Percentiles rank a stretch among this genome's conserved stretches.
phyloP scores from a whole-genome alignment of 2,888 invertebrate species.

The Sycophila texana region DNA sequence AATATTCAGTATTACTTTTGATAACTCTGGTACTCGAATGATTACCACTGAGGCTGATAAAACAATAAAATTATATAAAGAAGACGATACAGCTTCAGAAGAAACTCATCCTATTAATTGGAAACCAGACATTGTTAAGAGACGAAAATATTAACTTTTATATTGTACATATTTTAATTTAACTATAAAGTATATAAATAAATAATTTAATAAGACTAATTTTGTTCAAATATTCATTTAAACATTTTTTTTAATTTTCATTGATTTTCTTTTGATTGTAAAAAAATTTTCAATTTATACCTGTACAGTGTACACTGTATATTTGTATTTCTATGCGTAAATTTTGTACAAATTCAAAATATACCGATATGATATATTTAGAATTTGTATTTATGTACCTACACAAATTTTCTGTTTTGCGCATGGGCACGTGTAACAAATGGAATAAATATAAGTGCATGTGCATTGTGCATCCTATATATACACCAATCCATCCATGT shows the following conservation, averaged over 20 bases:
- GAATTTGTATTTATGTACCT: too few species aligned
- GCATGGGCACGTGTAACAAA: too few species aligned
- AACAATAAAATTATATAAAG: slow-evolving; percentile 98
- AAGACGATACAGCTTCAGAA: slow-evolving; percentile 97
- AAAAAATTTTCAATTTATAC: not conserved
- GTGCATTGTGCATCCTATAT: not conserved
- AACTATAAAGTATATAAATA: not conserved
- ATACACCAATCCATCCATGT: not conserved
- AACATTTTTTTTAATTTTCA: not conserved
- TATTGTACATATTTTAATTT: slow-evolving; percentile 4
- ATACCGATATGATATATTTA: too few species aligned
- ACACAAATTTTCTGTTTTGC: too few species aligned
- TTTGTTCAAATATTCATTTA: not conserved
- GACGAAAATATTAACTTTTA: slow-evolving; percentile 85
- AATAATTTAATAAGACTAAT: slow-evolving; percentile 8
- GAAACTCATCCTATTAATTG: slow-evolving; percentile 98
- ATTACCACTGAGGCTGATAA: slow-evolving; percentile 99
- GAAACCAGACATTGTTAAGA: slow-evolving; percentile 96
- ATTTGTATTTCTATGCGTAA: too few species aligned
- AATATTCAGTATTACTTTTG: slow-evolving; percentile 96
- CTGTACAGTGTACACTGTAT: too few species aligned
- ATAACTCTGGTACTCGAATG: slow-evolving; percentile 94
- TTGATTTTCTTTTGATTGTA: not conserved
- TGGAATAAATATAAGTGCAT: too few species aligned
- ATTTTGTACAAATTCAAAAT: too few species aligned